Conservation (phyloP, 2,113 vertebrate species). For the Tautogolabrus adspersus region DNA sequence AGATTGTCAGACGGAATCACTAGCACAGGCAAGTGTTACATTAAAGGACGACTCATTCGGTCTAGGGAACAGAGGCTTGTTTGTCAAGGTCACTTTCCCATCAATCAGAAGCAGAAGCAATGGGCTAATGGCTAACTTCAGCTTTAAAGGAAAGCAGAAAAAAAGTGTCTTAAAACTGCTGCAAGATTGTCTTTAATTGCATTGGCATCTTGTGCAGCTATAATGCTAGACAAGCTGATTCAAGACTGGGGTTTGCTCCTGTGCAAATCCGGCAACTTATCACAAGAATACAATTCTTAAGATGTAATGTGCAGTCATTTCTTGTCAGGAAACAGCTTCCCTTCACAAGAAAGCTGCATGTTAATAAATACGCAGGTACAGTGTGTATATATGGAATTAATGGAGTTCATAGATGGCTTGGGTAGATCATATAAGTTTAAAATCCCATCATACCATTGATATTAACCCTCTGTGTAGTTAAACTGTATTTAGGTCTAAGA, state of each 20-base stretch:
- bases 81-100: background rate
- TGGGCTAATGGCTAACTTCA: background rate
- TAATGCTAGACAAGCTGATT: background rate
- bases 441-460: no score
- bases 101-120: background rate
- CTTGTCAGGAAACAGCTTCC: no score
- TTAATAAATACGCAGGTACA: no score
- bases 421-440: no score
- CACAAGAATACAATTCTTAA: no score
- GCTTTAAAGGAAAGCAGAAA: background rate
- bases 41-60: background rate
- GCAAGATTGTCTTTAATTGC: background rate
- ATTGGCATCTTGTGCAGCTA: no score
- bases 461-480: background rate
- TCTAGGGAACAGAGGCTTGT: background rate
- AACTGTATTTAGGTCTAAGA: background rate
- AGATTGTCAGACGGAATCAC: background rate
- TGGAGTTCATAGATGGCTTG: no score
- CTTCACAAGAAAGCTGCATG: no score
- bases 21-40: background rate
- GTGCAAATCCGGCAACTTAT: no score
- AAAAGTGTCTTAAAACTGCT: background rate
- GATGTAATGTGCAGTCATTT: no score
- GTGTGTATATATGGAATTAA: no score
- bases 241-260: background rate